A percentile compares a stretch with the other conserved stretches of the same genome.
Evolutionary conservation across 2,113 vertebrate genomes (phyloP).

Genomic region (Ophthalmolycus amberensis): DNA sequence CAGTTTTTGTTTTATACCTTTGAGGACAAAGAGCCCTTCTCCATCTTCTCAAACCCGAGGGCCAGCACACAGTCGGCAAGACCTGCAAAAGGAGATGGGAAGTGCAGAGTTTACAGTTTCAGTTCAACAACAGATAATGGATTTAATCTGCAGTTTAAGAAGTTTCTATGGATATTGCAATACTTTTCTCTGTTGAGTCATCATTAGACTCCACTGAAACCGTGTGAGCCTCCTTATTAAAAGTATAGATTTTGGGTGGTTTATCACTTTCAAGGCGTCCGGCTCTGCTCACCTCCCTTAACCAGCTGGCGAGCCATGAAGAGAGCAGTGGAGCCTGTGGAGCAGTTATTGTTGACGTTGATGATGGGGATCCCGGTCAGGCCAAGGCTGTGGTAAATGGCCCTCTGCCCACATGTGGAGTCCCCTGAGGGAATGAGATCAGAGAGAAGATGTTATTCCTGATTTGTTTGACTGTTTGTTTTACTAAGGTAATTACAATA

Average conservation of each 20-base stretch:
- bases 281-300: slow-evolving; percentile 87
- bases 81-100: slow-evolving; percentile 77
- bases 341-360: slow-evolving; percentile 98
- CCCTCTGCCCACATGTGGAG: slow-evolving; percentile 92
- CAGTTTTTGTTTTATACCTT: slow-evolving; percentile 73
- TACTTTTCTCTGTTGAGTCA: not conserved
- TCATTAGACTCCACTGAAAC: slow-evolving; percentile 2
- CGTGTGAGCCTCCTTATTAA: not conserved
- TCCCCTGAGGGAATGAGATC: slow-evolving; percentile 83
- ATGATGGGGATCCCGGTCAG: slow-evolving; percentile 95
- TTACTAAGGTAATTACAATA: not conserved
- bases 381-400: slow-evolving; percentile 94
- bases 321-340: slow-evolving; percentile 95
- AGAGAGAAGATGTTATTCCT: not conserved
- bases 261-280: not conserved
- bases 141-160: not conserved
- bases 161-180: not conserved
- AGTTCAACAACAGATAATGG: not conserved
- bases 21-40: slow-evolving; percentile 81
- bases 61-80: slow-evolving; percentile 92
- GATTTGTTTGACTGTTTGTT: not conserved
- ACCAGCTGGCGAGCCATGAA: slow-evolving; percentile 91
- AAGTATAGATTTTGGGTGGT: not conserved
- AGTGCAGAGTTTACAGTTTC: not conserved
- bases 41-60: slow-evolving; percentile 98